Evolutionary conservation across 2,113 vertebrate genomes (phyloP).

Genomic region (Syngnathus floridae): DNA sequence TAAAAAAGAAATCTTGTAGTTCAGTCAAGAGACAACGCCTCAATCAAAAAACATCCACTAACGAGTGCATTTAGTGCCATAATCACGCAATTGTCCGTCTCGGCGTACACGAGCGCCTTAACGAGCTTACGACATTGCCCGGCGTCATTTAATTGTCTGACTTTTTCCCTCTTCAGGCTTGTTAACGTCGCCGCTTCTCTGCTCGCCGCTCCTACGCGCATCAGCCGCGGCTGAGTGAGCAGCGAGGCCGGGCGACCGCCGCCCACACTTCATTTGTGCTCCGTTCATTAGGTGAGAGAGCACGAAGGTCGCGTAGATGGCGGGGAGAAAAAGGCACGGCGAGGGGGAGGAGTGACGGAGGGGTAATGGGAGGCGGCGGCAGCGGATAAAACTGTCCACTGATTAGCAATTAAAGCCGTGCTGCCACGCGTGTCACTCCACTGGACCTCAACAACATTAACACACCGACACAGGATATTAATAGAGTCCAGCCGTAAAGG

Average conservation of each 20-base stretch:
- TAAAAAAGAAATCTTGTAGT: neutral
- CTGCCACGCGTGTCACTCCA: constrained; percentile 69
- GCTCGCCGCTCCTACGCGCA: constrained; percentile 55
- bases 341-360: constrained; percentile 10
- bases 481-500: constrained; percentile 62
- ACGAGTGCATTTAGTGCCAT: neutral
- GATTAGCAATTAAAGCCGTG: constrained; percentile 73
- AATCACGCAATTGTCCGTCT: constrained; percentile 6
- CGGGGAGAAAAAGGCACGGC: too few species aligned
- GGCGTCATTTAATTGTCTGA: constrained; percentile 36
- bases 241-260: constrained; percentile 50
- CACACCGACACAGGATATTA: constrained; percentile 64
- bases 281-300: constrained; percentile 66
- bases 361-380: neutral
- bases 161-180: constrained; percentile 14
- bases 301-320: constrained; percentile 31
- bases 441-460: constrained; percentile 71
- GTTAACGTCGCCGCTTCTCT: constrained; percentile 8
- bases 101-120: neutral
- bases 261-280: constrained; percentile 69
- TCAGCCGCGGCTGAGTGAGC: constrained; percentile 57
- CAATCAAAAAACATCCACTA: neutral
- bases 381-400: constrained; percentile 68
- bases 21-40: neutral
- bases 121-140: constrained; percentile 10